Percentiles rank a stretch among this genome's conserved stretches.
phyloP scores from a whole-genome alignment of 2,113 vertebrate genomes.

The Prolemur simus region DNA sequence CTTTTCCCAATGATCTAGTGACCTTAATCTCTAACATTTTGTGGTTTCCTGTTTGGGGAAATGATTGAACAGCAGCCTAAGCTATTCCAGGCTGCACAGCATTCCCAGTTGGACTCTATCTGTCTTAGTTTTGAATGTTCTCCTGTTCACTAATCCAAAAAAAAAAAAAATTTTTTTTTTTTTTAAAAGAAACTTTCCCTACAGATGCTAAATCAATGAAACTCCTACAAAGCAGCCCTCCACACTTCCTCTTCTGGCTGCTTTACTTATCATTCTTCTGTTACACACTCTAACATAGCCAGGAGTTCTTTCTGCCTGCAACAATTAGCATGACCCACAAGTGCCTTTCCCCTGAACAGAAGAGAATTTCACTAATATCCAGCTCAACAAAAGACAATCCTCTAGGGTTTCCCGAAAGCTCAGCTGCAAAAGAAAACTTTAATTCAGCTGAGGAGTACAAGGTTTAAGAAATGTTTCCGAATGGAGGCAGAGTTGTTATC shows the following conservation, averaged over 20 bases:
- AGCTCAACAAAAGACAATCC: constrained; percentile 65
- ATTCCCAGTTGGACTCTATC: constrained; percentile 52
- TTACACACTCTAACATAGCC: background rate
- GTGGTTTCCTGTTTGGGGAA: constrained; percentile 80
- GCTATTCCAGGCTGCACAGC: constrained; percentile 62
- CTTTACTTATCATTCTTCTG: constrained; percentile 45
- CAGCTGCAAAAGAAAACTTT: constrained; percentile 54
- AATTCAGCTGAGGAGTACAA: background rate
- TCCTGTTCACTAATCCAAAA: constrained; percentile 55
- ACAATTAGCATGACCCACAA: constrained; percentile 24
- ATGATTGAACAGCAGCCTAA: constrained; percentile 61
- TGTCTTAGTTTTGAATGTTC: constrained; percentile 68
- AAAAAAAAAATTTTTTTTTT: constrained; percentile 21
- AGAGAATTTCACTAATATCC: constrained; percentile 77
- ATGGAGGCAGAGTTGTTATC: background rate
- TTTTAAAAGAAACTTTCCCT: constrained; percentile 46
- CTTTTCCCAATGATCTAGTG: constrained; percentile 72
- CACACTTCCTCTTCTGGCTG: constrained; percentile 45
- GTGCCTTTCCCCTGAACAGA: constrained; percentile 61
- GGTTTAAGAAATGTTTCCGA: background rate
- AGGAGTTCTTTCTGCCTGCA: constrained; percentile 43
- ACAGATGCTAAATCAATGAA: constrained; percentile 66
- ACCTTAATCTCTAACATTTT: constrained; percentile 75
- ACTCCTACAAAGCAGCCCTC: constrained; percentile 53
- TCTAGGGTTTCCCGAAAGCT: constrained; percentile 55